Evolutionary conservation across 2,888 invertebrate genomes (phyloP).

Genomic region (Sminthurinus aureus): DNA sequence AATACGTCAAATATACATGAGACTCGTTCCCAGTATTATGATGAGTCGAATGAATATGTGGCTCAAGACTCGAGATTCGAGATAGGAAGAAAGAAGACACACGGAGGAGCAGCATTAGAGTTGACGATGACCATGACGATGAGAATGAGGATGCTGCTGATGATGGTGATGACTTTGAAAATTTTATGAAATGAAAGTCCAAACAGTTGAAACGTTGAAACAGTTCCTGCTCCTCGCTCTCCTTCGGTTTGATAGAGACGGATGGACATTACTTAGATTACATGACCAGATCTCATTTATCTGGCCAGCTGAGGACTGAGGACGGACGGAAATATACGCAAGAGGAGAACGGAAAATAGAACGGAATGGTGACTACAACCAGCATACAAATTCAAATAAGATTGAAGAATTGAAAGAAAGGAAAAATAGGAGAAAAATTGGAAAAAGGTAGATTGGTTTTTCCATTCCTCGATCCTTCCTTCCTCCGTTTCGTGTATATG

Average conservation of each 20-base stretch:
- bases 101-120: not conserved
- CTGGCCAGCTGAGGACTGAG: conserved; percentile 39
- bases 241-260: conserved; percentile 39
- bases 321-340: not conserved
- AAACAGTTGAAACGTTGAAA: conserved; percentile 24
- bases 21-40: conserved; percentile 3
- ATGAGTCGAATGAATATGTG: not conserved
- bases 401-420: conserved; percentile 34
- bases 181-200: conserved; percentile 42
- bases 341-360: conserved; percentile 23
- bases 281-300: conserved; percentile 49
- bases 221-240: not conserved
- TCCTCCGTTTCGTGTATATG: not conserved
- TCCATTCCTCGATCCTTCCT: conserved; percentile 19
- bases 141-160: conserved; percentile 1
- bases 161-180: conserved; percentile 43
- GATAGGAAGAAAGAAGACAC: no score
- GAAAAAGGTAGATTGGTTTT: conserved; percentile 41
- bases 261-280: conserved; percentile 45
- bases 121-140: not conserved
- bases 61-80: no score
- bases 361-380: conserved; percentile 35
- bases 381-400: conserved; percentile 49
- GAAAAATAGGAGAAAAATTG: conserved; percentile 31
- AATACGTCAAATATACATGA: conserved; percentile 23